Conservation (phyloP, 2,113 vertebrate species). For the Pachypanchax playfairii region DNA sequence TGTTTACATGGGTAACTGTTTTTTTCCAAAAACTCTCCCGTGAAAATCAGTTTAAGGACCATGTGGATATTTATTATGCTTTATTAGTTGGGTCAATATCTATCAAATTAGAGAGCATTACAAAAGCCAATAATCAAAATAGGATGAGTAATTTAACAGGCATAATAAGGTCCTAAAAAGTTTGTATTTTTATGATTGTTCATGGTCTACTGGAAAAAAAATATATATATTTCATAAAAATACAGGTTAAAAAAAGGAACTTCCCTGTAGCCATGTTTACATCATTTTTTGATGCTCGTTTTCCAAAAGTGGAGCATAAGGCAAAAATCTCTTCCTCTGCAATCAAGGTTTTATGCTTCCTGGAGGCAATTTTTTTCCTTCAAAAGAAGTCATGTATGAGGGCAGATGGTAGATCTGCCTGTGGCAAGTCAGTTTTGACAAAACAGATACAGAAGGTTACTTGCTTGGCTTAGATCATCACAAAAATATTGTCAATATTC, state of each 20-base stretch:
- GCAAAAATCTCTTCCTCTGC: background rate
- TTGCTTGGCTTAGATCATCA: no score
- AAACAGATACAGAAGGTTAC: background rate
- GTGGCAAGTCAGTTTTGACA: background rate
- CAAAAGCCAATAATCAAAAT: background rate
- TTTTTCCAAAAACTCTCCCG: background rate
- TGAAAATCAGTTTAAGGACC: background rate
- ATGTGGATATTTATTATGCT: background rate
- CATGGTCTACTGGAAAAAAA: background rate
- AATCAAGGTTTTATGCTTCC: background rate
- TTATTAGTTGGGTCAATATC: slow-evolving; percentile 1
- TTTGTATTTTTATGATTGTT: background rate
- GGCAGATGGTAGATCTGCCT: background rate
- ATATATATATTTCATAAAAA: background rate
- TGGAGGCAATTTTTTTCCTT: background rate
- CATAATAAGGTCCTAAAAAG: no score
- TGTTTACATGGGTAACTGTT: slow-evolving; percentile 1
- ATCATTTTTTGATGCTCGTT: background rate
- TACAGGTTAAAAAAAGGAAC: background rate
- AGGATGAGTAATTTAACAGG: background rate
- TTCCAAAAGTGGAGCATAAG: background rate
- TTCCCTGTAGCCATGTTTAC: background rate
- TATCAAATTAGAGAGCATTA: background rate
- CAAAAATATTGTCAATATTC: no score
- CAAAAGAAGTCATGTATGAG: background rate